These are phyloP conservation scores for Dugesia japonica DNA, from an alignment of 2,888 invertebrate genomes.

Conservation along the genomic window DNA sequence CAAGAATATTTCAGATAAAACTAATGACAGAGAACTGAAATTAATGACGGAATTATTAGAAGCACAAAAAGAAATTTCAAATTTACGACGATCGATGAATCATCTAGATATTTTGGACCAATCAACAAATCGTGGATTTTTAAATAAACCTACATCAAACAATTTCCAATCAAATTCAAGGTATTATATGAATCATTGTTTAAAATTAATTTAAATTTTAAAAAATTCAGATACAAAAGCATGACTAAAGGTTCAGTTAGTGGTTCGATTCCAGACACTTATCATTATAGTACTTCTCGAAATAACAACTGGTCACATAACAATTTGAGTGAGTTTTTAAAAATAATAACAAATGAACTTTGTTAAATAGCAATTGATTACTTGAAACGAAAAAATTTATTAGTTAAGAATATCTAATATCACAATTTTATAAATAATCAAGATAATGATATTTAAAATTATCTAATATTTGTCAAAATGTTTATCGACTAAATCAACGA, in stretches of 20 bases:
- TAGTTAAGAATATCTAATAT: too few relatives aligned
- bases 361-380: too few relatives aligned
- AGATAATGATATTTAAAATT: too few relatives aligned
- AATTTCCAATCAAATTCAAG: neutral
- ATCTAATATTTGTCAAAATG: too few relatives aligned
- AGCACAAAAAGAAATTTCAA: constrained; percentile 3
- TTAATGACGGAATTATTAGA: neutral
- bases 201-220: too few relatives aligned
- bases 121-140: neutral
- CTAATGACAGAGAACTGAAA: neutral
- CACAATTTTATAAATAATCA: too few relatives aligned
- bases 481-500: too few relatives aligned
- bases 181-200: too few relatives aligned
- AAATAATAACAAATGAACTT: too few relatives aligned
- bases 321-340: too few relatives aligned
- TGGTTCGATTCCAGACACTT: neutral
- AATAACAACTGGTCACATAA: neutral
- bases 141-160: neutral
- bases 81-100: constrained; percentile 12
- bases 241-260: neutral
- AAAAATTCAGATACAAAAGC: neutral
- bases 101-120: neutral
- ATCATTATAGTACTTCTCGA: neutral
- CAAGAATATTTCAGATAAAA: neutral
- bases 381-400: too few relatives aligned